Evolutionary conservation across 1,140 invertebrate species (phyloP).

Genomic region (Magallana gigas): DNA sequence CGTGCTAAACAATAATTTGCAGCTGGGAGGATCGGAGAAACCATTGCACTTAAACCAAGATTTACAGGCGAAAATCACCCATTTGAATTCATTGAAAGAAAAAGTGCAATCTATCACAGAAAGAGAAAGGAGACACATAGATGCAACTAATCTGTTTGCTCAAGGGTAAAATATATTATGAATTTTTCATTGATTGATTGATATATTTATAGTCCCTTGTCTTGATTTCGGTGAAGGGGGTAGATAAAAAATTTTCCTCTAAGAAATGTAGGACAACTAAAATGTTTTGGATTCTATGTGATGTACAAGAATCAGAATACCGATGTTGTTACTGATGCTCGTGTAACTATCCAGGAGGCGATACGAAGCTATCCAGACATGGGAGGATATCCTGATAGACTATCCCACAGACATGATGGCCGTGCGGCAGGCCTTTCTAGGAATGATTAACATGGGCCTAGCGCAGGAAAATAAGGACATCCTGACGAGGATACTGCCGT

Average conservation of each 20-base stretch:
- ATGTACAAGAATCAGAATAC: no score
- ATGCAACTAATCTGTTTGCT: slow-evolving; percentile 15
- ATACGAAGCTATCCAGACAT: slow-evolving; percentile 10
- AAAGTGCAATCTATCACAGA: slow-evolving; percentile 16
- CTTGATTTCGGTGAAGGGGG: no score
- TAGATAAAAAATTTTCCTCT: no score
- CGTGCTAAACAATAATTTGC: slow-evolving; percentile 13
- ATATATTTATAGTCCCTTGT: no score
- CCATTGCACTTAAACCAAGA: slow-evolving; percentile 34
- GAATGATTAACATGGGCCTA: neutral
- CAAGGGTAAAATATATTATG: slow-evolving; percentile 8
- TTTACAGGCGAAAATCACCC: neutral
- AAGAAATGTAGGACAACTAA: no score
- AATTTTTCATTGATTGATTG: no score
- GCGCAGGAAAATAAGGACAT: slow-evolving; percentile 26
- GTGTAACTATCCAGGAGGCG: neutral
- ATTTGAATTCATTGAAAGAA: slow-evolving; percentile 3
- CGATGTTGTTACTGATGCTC: no score
- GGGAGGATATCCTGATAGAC: slow-evolving; percentile 32
- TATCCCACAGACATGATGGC: slow-evolving; percentile 35
- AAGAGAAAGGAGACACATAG: slow-evolving; percentile 17
- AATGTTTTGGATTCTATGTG: no score
- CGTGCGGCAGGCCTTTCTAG: slow-evolving; percentile 2
- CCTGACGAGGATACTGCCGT: neutral
- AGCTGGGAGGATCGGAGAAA: slow-evolving; percentile 38